These are phyloP conservation scores for Ericerus pela DNA, from an alignment of 1,140 invertebrate genomes.

Conservation along the genomic window DNA sequence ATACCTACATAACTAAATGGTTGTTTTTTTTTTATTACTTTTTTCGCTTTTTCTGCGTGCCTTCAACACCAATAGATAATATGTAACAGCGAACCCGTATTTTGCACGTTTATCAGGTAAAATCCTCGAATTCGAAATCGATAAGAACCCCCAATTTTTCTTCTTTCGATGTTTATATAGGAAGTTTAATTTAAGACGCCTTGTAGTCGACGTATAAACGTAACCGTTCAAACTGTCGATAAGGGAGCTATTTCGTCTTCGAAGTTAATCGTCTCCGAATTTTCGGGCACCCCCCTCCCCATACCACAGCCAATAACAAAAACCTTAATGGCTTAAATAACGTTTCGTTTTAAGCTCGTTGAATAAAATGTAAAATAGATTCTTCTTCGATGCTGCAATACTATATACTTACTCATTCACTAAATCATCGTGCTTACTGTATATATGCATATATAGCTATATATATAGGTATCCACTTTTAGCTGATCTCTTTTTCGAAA, in stretches of 20 bases:
- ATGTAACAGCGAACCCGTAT: too few relatives aligned
- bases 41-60: too few relatives aligned
- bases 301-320: background rate
- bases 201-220: conserved; percentile 6
- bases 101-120: conserved; percentile 8
- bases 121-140: background rate
- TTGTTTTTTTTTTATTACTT: too few relatives aligned
- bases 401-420: too few relatives aligned
- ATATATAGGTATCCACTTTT: too few relatives aligned
- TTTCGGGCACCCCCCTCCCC: background rate
- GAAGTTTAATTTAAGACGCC: conserved; percentile 12
- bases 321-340: conserved; percentile 11
- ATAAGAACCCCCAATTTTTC: conserved; percentile 7
- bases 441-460: too few relatives aligned
- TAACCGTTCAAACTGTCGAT: conserved; percentile 8
- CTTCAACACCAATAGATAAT: too few relatives aligned
- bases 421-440: too few relatives aligned
- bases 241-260: conserved; percentile 10
- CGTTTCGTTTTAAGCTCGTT: conserved; percentile 6
- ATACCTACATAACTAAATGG: too few relatives aligned
- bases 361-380: conserved; percentile 9
- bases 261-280: conserved; percentile 8
- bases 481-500: too few relatives aligned
- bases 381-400: background rate
- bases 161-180: conserved; percentile 1